Evolutionary conservation across 2,113 vertebrate species (phyloP), one percentile per base, ranked within the genome.

Genomic region (Cavia aperea): DNA sequence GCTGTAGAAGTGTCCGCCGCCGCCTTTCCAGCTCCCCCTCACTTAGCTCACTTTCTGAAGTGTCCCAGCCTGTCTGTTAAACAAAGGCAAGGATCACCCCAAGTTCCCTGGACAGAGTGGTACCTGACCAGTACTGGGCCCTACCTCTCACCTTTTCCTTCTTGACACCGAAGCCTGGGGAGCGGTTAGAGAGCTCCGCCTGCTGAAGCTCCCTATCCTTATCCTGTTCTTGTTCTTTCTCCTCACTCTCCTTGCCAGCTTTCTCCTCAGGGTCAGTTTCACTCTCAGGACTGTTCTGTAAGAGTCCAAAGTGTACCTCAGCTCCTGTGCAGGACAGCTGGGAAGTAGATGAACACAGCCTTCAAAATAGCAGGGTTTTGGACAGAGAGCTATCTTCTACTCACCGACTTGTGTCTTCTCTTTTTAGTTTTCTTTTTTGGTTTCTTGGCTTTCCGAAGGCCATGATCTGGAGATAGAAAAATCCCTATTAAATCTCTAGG

Each of bases 381-480:
- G 75, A 68, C 1, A 36, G 51, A 51, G 46, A 90, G 78, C 60
- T 75, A 62, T 85, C 87, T 86, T 49, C 68, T 92, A 97, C 97
- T 97, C 91, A 98, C 98, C 84, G 98, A 98, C 95, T 97, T 98
- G 86, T 97, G 97, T 87, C 97, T 96, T 96, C 97, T 98, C 95
- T 98, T 98, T 95, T 97, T 98, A n/a, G 94, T 97, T 96, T 98
- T 98, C 97, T 98, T 98, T 96, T 98, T 98, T 95, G 97, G 97
- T 89, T 97, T 98, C 95, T 97, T 98, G 93, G 96, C 94, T 95
- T 97, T 98, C 93, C 97, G 97, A 92, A 97, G 95, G 92, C 97
- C 97, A 66, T 97, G 97, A 93, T 98, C 98, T 98, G 5, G 31
- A 93, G 70, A 92, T 15, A 93, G 43, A 91, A 92, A 89, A 88